A percentile compares a stretch with the other conserved stretches of the same genome.
Evolutionary conservation across 1,140 invertebrate genomes (phyloP).

Genomic region (Campoletis sonorensis): DNA sequence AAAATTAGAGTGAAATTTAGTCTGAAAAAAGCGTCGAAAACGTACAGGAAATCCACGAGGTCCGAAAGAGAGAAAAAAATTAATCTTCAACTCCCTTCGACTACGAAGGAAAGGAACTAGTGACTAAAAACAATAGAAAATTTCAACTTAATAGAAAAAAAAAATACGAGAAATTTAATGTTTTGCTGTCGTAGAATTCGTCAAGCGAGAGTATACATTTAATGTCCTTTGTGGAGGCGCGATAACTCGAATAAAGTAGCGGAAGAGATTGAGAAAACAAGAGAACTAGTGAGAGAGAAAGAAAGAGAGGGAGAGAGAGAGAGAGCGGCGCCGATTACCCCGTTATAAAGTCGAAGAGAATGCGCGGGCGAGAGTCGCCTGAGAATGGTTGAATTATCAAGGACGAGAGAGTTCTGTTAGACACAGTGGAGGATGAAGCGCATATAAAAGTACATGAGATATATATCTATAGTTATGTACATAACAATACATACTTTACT

Average conservation of each 20-base stretch:
- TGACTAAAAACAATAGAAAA: too few relatives aligned
- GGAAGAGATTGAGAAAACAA: constrained; percentile 21
- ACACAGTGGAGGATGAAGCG: neutral
- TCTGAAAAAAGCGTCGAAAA: too few relatives aligned
- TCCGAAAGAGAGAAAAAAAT: too few relatives aligned
- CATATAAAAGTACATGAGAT: neutral
- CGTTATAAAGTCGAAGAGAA: constrained; percentile 17
- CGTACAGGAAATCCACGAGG: too few relatives aligned
- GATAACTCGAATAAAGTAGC: constrained; percentile 35
- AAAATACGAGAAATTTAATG: too few relatives aligned
- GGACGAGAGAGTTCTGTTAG: neutral
- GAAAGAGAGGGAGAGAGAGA: neutral
- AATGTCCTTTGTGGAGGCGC: constrained; percentile 4
- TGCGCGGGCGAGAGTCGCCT: neutral
- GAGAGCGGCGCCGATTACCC: constrained; percentile 29
- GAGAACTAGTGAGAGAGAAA: neutral
- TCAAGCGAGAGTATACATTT: neutral
- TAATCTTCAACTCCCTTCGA: too few relatives aligned
- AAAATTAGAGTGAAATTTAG: too few relatives aligned
- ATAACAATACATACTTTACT: neutral
- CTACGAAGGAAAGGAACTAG: too few relatives aligned
- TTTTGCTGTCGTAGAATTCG: too few relatives aligned
- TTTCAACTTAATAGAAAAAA: too few relatives aligned
- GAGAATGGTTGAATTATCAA: constrained; percentile 35
- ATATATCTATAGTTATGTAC: neutral